These are phyloP conservation scores for Caiman crocodilus DNA, from an alignment of 2,797 vertebrate genomes.

Conservation along the genomic window DNA sequence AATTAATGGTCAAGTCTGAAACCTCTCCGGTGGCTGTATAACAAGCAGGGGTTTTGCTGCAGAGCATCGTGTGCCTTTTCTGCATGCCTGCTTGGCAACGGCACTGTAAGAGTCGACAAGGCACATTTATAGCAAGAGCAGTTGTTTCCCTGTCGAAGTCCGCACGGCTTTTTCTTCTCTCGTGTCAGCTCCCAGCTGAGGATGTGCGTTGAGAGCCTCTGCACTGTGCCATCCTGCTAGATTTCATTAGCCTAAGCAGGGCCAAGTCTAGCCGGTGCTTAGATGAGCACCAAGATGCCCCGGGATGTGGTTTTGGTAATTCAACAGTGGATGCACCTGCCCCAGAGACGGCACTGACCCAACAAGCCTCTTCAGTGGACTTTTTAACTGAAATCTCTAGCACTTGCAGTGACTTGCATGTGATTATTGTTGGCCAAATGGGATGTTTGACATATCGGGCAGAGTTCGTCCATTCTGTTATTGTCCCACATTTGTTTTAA, in stretches of 20 bases:
- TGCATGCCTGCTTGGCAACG: background rate
- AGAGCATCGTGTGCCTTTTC: slow-evolving; percentile 41
- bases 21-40: slow-evolving; percentile 43
- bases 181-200: background rate
- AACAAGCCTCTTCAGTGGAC: background rate
- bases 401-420: rapidly evolving
- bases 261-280: background rate
- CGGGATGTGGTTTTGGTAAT: background rate
- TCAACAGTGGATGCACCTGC: rapidly evolving
- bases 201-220: background rate
- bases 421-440: background rate
- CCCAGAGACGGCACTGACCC: background rate
- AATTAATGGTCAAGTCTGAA: slow-evolving; percentile 72
- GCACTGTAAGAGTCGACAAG: background rate
- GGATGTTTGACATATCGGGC: background rate
- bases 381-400: rapidly evolving
- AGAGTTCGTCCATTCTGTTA: background rate
- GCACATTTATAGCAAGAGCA: background rate
- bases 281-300: background rate
- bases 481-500: background rate
- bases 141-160: background rate
- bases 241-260: background rate
- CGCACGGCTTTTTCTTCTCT: background rate
- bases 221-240: background rate
- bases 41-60: slow-evolving; percentile 36